Evolutionary conservation across 2,888 invertebrate genomes (phyloP).

Genomic region (Amblyteles armatorius): DNA sequence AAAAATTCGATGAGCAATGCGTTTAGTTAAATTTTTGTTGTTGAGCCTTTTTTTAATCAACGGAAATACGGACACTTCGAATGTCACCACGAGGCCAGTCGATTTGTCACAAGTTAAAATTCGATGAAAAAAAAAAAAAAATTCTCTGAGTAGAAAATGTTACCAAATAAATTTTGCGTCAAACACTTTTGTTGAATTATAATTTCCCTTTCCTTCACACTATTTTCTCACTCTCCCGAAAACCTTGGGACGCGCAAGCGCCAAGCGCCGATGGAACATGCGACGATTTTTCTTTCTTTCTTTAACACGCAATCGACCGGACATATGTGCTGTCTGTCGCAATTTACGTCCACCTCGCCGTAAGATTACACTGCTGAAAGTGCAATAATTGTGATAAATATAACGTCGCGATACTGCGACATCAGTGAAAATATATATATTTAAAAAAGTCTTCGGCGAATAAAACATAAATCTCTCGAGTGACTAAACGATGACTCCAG

Average conservation of each 20-base stretch:
- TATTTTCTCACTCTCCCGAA: no score
- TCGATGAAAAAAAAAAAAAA: no score
- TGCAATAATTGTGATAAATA: neutral
- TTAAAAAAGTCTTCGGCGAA: neutral
- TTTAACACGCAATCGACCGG: conserved; percentile 8
- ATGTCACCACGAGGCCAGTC: no score
- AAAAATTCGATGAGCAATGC: no score
- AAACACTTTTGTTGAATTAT: no score
- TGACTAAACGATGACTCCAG: conserved; percentile 4
- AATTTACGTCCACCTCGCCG: neutral
- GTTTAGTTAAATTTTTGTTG: no score
- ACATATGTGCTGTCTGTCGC: conserved; percentile 1
- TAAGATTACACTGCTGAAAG: neutral
- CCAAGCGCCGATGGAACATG: conserved; percentile 7
- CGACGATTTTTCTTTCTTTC: conserved; percentile 14
- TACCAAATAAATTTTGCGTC: no score
- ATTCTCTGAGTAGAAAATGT: no score
- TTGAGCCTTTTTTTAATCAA: no score
- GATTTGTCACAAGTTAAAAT: no score
- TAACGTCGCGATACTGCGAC: neutral
- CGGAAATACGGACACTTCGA: no score
- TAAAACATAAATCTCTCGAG: conserved; percentile 16
- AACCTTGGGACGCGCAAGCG: conserved; percentile 5
- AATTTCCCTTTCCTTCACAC: no score
- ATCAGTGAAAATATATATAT: neutral